Percentiles rank a stretch among this genome's conserved stretches.
Conservation (phyloP, 2,888 invertebrate species). For the Escarpia spicata region DNA sequence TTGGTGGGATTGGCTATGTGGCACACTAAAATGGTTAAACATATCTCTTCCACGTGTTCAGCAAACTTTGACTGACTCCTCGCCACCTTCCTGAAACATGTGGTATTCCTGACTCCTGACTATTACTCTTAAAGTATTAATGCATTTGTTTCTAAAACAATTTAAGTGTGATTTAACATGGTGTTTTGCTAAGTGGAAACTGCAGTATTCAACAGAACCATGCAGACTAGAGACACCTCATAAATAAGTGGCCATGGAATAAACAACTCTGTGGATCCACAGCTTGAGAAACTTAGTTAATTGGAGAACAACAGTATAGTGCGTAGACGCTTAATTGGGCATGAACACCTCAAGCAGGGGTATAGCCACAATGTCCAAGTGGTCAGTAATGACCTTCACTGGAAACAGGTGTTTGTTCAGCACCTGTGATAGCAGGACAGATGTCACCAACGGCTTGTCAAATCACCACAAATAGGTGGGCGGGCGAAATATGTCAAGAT, state of each 20-base stretch:
- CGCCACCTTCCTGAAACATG: too few relatives aligned
- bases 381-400: background rate
- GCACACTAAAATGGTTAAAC: too few relatives aligned
- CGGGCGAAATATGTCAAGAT: background rate
- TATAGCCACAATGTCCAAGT: background rate
- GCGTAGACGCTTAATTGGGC: too few relatives aligned
- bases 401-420: conserved; percentile 10
- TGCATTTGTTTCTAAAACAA: too few relatives aligned
- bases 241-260: background rate
- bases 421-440: background rate
- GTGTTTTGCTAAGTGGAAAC: background rate
- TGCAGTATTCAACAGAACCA: background rate
- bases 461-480: background rate
- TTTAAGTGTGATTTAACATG: background rate
- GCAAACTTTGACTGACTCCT: too few relatives aligned
- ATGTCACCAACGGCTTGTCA: background rate
- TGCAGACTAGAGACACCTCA: background rate
- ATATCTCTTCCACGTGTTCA: too few relatives aligned
- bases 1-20: too few relatives aligned
- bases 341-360: too few relatives aligned
- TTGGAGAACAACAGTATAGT: too few relatives aligned
- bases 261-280: background rate
- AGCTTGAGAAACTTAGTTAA: too few relatives aligned
- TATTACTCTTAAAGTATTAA: too few relatives aligned
- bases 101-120: too few relatives aligned